These are phyloP conservation scores for Geothlypis trichas DNA, from an alignment of 2,113 vertebrate genomes.

Conservation along the genomic window DNA sequence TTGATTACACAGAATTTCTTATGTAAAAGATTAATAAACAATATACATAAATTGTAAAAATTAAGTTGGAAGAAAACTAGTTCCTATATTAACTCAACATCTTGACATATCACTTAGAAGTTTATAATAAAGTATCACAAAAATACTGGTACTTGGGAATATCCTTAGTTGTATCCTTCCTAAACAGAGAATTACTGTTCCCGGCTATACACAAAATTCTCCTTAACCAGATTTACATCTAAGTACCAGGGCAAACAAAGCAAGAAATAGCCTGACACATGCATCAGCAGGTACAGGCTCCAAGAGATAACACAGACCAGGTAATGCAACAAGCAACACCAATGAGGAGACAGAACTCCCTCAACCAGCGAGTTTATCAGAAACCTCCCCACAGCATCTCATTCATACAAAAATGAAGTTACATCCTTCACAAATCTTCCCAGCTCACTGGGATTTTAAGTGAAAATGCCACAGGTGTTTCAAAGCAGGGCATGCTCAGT, in stretches of 20 bases:
- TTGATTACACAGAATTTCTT: not conserved
- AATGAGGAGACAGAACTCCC: fast-evolving
- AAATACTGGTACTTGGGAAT: not conserved
- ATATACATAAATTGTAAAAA: too few relatives aligned
- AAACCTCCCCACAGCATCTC: not conserved
- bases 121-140: not conserved
- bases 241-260: not conserved
- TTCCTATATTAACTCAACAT: not conserved
- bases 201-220: not conserved
- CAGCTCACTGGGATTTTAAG: not conserved
- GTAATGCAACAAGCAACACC: not conserved
- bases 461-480: not conserved
- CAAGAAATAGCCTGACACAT: not conserved
- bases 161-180: not conserved
- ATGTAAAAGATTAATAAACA: not conserved
- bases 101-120: not conserved
- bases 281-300: not conserved
- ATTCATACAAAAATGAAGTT: not conserved
- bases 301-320: not conserved
- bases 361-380: fast-evolving
- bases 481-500: not conserved
- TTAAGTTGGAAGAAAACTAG: not conserved
- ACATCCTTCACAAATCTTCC: not conserved
- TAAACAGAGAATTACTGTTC: not conserved
- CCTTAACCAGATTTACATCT: not conserved